Percentiles rank a stretch among this genome's conserved stretches.
These are phyloP conservation scores for Drosophila infuscata DNA, from an alignment of 2,888 invertebrate species.

Conservation along the genomic window DNA sequence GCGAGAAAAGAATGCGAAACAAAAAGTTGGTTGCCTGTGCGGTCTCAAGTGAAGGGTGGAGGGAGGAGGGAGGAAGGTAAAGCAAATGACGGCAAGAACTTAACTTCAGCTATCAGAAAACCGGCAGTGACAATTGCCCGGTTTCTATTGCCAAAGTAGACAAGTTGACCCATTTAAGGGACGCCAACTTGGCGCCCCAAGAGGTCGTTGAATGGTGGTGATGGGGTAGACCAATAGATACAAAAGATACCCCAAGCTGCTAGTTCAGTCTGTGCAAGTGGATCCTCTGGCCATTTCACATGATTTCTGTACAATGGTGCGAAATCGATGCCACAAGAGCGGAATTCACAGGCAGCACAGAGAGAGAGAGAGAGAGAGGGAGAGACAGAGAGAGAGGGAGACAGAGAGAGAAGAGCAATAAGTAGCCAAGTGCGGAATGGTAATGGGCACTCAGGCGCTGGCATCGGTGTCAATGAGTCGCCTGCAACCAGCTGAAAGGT, in stretches of 20 bases:
- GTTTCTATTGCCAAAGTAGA: conserved; percentile 64
- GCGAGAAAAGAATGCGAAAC: conserved; percentile 26
- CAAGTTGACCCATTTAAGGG: conserved; percentile 73
- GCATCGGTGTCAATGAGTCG: conserved; percentile 59
- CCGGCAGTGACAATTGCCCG: conserved; percentile 70
- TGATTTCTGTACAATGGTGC: conserved; percentile 55
- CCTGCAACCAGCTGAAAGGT: conserved; percentile 11
- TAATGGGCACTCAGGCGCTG: conserved; percentile 50
- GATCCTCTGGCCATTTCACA: conserved; percentile 37
- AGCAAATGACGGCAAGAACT: conserved; percentile 12
- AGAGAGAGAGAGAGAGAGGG: neutral
- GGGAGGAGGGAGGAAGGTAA: neutral
- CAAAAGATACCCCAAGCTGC: conserved; percentile 20
- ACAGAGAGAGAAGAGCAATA: conserved; percentile 22
- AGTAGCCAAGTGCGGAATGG: conserved; percentile 59
- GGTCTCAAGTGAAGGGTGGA: conserved; percentile 32
- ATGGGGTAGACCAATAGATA: conserved; percentile 9
- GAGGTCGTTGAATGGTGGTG: neutral
- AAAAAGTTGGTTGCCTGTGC: conserved; percentile 23
- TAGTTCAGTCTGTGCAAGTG: conserved; percentile 13
- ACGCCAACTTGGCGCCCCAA: conserved; percentile 41
- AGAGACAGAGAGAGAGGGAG: neutral
- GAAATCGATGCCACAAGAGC: conserved; percentile 52
- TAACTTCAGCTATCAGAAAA: conserved; percentile 18
- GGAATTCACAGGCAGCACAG: conserved; percentile 14